These are phyloP conservation scores for Conistra vaccinii DNA, from an alignment of 2,888 invertebrate species.

Conservation along the genomic window DNA sequence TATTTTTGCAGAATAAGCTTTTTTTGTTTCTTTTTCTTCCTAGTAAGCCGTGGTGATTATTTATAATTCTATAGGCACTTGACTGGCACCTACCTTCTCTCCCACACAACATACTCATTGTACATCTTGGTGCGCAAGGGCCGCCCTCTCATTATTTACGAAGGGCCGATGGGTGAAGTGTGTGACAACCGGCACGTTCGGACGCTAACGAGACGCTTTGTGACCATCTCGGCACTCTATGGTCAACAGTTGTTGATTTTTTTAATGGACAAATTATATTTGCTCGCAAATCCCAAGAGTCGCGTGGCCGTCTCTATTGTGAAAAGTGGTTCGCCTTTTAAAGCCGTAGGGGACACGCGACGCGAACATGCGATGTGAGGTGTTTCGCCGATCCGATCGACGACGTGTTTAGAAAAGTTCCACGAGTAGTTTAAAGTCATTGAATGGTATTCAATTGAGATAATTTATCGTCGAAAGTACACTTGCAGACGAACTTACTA, in stretches of 20 bases:
- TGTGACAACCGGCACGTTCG: constrained; percentile 90
- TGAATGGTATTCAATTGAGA: constrained; percentile 63
- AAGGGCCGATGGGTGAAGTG: constrained; percentile 90
- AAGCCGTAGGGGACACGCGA: constrained; percentile 81
- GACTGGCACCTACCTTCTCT: constrained; percentile 71
- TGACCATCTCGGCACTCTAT: constrained; percentile 87
- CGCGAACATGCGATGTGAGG: constrained; percentile 77
- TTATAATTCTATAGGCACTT: constrained; percentile 14
- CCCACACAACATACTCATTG: constrained; percentile 68
- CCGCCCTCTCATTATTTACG: constrained; percentile 90
- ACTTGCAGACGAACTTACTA: constrained; percentile 40
- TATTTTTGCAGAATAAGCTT: too few species aligned
- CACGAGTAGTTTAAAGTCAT: constrained; percentile 62
- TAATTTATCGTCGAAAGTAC: constrained; percentile 53
- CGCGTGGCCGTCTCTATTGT: constrained; percentile 77
- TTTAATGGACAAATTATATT: constrained; percentile 90
- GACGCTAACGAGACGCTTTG: constrained; percentile 90
- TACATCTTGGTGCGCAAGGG: constrained; percentile 76
- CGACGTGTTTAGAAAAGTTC: constrained; percentile 65
- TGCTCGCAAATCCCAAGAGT: constrained; percentile 81
- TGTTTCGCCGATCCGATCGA: constrained; percentile 69
- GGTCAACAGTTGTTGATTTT: constrained; percentile 89
- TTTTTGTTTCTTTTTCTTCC: too few species aligned
- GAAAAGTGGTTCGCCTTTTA: constrained; percentile 82
- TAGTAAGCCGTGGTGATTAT: neutral